These are phyloP conservation scores for Ptychodera flava DNA, from an alignment of 35 echinoderm and acorn worm species.

Conservation along the genomic window DNA sequence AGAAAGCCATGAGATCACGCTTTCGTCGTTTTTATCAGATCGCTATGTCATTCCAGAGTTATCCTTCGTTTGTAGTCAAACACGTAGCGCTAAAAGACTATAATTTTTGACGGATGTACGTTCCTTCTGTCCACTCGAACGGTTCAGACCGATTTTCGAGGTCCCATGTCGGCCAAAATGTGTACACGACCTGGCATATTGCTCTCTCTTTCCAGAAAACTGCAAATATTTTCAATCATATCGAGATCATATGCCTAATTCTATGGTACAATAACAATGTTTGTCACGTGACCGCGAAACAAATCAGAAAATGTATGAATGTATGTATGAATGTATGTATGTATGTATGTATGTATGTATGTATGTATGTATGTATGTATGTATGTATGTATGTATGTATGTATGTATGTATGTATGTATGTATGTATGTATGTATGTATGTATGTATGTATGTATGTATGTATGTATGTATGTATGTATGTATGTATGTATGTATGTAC, in stretches of 20 bases:
- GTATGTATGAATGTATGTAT: background rate
- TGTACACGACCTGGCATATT: too few species aligned
- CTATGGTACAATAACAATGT: background rate
- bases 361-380: background rate
- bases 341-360: background rate
- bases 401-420: constrained; percentile 2
- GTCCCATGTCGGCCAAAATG: background rate
- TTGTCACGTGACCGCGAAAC: background rate
- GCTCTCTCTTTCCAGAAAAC: too few species aligned
- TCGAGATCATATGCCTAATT: background rate
- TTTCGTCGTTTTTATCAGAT: too few species aligned
- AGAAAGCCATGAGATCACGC: too few species aligned
- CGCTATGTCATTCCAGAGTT: too few species aligned
- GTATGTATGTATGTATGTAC: background rate
- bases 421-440: constrained; percentile 2
- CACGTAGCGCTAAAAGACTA: too few species aligned
- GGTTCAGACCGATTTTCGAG: background rate
- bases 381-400: background rate
- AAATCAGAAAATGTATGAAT: background rate
- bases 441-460: constrained; percentile 2
- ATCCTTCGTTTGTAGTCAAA: too few species aligned
- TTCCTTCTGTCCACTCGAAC: too few species aligned
- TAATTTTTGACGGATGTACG: too few species aligned
- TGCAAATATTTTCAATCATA: too few species aligned
- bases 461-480: background rate